A percentile compares a stretch with the other conserved stretches of the same genome.
Conservation (phyloP, 2,113 vertebrate species). For the Charina bottae region DNA sequence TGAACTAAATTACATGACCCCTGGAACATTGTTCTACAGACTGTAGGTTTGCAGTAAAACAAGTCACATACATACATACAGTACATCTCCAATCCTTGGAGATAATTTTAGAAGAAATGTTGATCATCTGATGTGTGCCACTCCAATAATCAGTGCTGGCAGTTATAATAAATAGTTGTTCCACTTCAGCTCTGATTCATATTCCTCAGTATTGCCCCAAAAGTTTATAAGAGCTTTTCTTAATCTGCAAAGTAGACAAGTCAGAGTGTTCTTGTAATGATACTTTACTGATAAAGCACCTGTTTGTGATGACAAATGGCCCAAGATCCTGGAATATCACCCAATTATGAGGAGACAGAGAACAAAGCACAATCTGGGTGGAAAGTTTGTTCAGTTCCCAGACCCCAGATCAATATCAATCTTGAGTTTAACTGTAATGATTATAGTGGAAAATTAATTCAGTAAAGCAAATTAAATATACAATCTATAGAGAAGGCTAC, state of each 20-base stretch:
- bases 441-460: constrained; percentile 14
- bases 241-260: constrained; percentile 2
- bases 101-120: background rate
- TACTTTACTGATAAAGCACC: background rate
- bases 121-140: background rate
- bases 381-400: constrained; percentile 33
- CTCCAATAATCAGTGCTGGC: background rate
- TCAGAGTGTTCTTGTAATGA: constrained; percentile 18
- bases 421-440: constrained; percentile 20
- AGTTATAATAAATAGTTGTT: constrained; percentile 29
- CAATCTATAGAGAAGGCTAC: background rate
- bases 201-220: constrained; percentile 16
- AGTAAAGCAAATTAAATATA: constrained; percentile 33
- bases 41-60: background rate
- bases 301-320: constrained; percentile 35
- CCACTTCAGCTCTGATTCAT: constrained; percentile 18
- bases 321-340: constrained; percentile 31
- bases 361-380: background rate
- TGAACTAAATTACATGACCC: no score
- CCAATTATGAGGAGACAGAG: constrained; percentile 27
- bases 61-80: no score
- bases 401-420: constrained; percentile 5
- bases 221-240: constrained; percentile 30
- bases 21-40: no score
- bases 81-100: accelerated